Evolutionary conservation across 2,113 vertebrate species (phyloP), one percentile per base, ranked within the genome.

Genomic region (Polypterus senegalus): DNA sequence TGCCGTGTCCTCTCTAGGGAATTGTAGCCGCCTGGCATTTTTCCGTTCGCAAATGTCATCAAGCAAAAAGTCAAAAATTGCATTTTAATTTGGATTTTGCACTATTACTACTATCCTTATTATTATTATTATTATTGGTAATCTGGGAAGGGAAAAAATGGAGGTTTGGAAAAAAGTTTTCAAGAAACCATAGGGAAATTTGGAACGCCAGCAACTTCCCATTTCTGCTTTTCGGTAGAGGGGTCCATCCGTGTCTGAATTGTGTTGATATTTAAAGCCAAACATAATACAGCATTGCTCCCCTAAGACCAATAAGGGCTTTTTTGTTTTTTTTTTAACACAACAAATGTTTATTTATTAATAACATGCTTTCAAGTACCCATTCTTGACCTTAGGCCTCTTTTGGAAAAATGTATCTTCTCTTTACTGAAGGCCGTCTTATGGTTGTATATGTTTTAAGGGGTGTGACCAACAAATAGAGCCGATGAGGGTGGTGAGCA

Each of bases 331-430:
- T 27, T 27, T 27, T 27, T 27, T 27, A 27, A 27, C 76, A 73
- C 72, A 75, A 79, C 81, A 81, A 87, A 84, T 86, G 87, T 88
- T 88, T 89, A 88, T 89, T 88, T 88, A 83, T 86, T 85, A 85
- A 87, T 85, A 83, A 80, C 83, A 81, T 73, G 78, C 76, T 85
- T 88, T 81, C 78, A 83, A 88, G 78, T 81, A 76, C 78, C 79
- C 74, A 76, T 75, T 66, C 76, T 77, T 88, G 86, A 87, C 86
- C 88, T 82, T 79, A 73, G 79, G 77, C 73, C 81, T 83, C 75
- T 71, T 27, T 27, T 70, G 43, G 68, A 81, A 85, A 79, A 81
- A 87, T 86, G 77, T 82, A 86, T 84, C 87, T 87, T 84, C 81
- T 78, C 74, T 81, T 79, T 27, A 27, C 27, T 27, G 27, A 27